These are phyloP conservation scores for Cataglyphis rosenhaueri DNA, from an alignment of 2,888 invertebrate genomes.

Conservation along the genomic window DNA sequence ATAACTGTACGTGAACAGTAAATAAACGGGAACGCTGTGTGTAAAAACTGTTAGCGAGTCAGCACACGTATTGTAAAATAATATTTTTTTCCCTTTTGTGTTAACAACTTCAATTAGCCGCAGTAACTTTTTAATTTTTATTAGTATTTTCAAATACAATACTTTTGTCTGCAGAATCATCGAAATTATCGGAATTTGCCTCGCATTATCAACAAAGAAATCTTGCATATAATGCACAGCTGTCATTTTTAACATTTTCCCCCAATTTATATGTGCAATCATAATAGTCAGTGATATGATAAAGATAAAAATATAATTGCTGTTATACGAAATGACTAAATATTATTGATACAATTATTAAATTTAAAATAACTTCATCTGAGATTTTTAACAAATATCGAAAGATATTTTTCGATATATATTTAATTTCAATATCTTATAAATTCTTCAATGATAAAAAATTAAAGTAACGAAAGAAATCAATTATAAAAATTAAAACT, in stretches of 20 bases:
- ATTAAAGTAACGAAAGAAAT: background rate
- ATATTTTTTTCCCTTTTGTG: background rate
- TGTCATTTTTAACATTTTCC: background rate
- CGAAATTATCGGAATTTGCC: background rate
- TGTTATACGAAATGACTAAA: background rate
- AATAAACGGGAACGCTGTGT: background rate
- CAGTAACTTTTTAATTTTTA: background rate
- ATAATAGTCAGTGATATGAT: background rate
- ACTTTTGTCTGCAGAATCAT: background rate
- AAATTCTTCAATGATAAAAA: background rate
- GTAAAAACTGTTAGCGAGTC: background rate
- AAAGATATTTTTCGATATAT: background rate
- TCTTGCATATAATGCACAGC: background rate
- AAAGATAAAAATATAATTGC: background rate
- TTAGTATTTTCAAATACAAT: background rate
- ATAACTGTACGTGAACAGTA: background rate
- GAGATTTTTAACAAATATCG: background rate
- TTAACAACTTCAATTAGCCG: background rate
- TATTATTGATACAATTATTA: background rate
- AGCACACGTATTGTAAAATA: background rate
- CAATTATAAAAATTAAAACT: background rate
- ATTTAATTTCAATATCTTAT: background rate
- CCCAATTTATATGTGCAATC: background rate
- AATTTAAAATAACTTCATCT: background rate
- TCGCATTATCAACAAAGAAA: background rate